Evolutionary conservation across 2,113 vertebrate genomes (phyloP), one percentile per base, ranked within the genome.

Genomic region (Echinops telfairi): DNA sequence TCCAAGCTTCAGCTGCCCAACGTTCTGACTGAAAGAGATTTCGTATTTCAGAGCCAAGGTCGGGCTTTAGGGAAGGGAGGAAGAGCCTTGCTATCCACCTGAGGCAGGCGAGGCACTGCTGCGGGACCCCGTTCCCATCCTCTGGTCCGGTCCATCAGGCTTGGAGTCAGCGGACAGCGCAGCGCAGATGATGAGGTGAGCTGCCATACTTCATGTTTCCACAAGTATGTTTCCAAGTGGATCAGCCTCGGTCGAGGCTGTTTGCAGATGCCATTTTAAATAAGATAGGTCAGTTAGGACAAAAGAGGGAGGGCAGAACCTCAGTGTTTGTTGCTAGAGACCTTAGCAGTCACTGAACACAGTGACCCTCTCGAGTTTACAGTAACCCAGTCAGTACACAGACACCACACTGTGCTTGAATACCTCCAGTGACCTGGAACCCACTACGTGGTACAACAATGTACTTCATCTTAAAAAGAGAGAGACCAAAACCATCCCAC

Each of bases 221-320:
- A 0, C 73, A 89, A 87, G 36, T 73, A 86, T 77, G 86, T 36
- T n/a, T 83, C 47, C 47, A 16, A 14, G 43, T 9, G 68, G 47
- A 53, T 53, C 12, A 53, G 47, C 47, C 47, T 53, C 47, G 2
- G 60, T 17, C 57, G 40, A 92, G n/a, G 10, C 38, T 80, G 23
- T 53, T 83, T 86, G 40, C 66, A 88, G 58, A 70, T 73, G 36
- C 27, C 83, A 96, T 90, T 95, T 86, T 87, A 87, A 85, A 73
- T 36, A 66, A n/a, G n/a, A 23, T 40, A 93, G 33, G 29, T 10
- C 47, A 36, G 31, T 36, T 64, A 3, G 89, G 36, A 91, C 79
- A 77, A 14, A 9, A 81, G 79, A 88, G 93, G 68, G 95, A 90
- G 70, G 58, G 40, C 3, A 73, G 27, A 82, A 58, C 38, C 70